These are phyloP conservation scores for Galerucella calmariensis DNA, from an alignment of 2,888 invertebrate species.

Conservation along the genomic window DNA sequence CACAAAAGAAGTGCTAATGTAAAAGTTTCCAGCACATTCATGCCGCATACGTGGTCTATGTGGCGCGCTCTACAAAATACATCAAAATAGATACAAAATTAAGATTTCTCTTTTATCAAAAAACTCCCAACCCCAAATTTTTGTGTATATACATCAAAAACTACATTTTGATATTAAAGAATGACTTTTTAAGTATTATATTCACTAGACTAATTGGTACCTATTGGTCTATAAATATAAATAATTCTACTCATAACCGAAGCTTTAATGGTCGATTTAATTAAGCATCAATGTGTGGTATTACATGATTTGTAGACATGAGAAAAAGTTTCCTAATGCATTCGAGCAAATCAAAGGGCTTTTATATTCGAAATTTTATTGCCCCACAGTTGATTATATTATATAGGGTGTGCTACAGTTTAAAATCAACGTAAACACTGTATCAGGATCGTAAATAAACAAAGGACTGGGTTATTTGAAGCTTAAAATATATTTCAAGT, in stretches of 20 bases:
- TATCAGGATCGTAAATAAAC: not conserved
- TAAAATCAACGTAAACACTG: not conserved
- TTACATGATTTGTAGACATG: slow-evolving; percentile 20
- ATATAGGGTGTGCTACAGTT: not conserved
- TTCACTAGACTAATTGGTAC: not conserved
- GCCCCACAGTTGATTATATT: not conserved
- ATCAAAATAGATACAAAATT: no score
- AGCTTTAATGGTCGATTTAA: slow-evolving; percentile 13
- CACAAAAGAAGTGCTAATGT: no score
- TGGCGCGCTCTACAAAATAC: no score
- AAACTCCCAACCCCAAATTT: no score
- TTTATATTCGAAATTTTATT: slow-evolving; percentile 21
- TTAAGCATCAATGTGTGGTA: slow-evolving; percentile 8
- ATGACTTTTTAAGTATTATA: not conserved
- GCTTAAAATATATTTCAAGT: not conserved
- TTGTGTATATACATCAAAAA: no score
- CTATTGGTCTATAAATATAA: not conserved
- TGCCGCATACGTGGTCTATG: no score
- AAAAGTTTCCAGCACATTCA: no score
- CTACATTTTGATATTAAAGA: no score
- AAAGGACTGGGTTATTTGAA: not conserved
- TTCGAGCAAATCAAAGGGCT: slow-evolving; percentile 19
- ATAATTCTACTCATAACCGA: slow-evolving; percentile 2
- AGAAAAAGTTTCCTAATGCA: slow-evolving; percentile 25
- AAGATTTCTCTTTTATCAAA: no score